Percentiles rank a stretch among this genome's conserved stretches.
Conservation (phyloP, 35 echinoderm and acorn worm genomes). For the Chiridota heheva region DNA sequence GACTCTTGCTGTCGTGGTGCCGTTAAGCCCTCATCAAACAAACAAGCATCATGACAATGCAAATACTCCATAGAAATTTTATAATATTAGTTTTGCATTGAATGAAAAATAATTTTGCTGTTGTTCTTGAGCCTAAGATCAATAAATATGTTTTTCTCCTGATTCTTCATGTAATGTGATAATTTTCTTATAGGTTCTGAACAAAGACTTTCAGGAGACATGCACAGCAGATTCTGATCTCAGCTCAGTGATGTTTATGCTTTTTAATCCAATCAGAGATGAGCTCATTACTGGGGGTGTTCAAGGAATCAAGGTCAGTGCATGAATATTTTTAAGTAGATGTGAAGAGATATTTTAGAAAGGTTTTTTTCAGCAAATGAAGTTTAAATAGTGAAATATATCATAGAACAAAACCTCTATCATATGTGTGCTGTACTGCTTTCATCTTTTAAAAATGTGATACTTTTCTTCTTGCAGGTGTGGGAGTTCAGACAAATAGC, state of each 20-base stretch:
- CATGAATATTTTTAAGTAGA: background rate
- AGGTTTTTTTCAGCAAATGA: background rate
- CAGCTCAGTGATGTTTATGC: slow-evolving; percentile 94
- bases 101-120: no score
- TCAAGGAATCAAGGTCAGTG: slow-evolving; percentile 82
- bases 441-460: background rate
- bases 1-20: no score
- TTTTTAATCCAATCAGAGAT: slow-evolving; percentile 93
- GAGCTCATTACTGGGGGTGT: slow-evolving; percentile 96
- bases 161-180: no score
- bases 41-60: no score
- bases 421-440: background rate
- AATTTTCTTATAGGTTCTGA: slow-evolving; percentile 65
- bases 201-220: slow-evolving; percentile 95
- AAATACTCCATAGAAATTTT: no score
- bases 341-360: background rate
- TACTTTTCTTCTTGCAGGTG: slow-evolving; percentile 42
- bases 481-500: slow-evolving; percentile 92
- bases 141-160: no score
- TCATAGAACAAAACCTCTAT: background rate
- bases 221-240: slow-evolving; percentile 86
- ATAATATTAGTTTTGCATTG: no score
- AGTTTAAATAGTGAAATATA: background rate
- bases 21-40: no score
- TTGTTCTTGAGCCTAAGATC: no score